Conservation (phyloP, 2,888 invertebrate species). For the Eucera pruinosa region DNA sequence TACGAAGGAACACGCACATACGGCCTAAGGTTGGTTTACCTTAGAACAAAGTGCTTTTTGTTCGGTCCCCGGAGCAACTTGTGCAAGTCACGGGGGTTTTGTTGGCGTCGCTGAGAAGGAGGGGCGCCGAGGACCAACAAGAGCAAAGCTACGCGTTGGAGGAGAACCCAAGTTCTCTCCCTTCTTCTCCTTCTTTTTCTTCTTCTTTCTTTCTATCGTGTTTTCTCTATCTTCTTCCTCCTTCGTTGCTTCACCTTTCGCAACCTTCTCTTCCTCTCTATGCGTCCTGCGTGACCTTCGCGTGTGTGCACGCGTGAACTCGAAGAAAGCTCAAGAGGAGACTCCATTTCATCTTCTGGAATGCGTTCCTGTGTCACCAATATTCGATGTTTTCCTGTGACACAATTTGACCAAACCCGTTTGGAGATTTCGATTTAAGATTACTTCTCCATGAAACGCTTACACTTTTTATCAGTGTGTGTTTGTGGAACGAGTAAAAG, state of each 20-base stretch:
- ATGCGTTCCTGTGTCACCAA: constrained; percentile 31
- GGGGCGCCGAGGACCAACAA: constrained; percentile 52
- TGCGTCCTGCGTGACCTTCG: constrained; percentile 55
- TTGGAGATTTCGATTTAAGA: neutral
- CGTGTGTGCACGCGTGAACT: constrained; percentile 36
- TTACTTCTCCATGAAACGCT: neutral
- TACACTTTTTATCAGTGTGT: neutral
- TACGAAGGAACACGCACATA: constrained; percentile 58
- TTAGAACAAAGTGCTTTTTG: constrained; percentile 80
- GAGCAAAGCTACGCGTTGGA: constrained; percentile 69
- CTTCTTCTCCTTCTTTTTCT: neutral
- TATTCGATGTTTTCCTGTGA: neutral
- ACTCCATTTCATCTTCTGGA: constrained; percentile 16
- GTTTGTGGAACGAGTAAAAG: neutral
- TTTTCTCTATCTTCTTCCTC: neutral
- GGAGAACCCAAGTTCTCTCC: constrained; percentile 46
- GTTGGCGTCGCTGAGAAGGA: constrained; percentile 59
- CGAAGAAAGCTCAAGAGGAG: constrained; percentile 16
- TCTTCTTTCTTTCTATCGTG: neutral
- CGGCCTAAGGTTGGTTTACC: constrained; percentile 74
- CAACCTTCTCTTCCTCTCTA: constrained; percentile 30
- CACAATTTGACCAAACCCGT: neutral
- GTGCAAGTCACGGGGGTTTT: constrained; percentile 76
- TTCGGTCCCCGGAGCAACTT: constrained; percentile 66
- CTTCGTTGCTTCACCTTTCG: constrained; percentile 24